Conservation (phyloP, 2,113 vertebrate genomes). For the Ptilorrhoa leucosticta region DNA sequence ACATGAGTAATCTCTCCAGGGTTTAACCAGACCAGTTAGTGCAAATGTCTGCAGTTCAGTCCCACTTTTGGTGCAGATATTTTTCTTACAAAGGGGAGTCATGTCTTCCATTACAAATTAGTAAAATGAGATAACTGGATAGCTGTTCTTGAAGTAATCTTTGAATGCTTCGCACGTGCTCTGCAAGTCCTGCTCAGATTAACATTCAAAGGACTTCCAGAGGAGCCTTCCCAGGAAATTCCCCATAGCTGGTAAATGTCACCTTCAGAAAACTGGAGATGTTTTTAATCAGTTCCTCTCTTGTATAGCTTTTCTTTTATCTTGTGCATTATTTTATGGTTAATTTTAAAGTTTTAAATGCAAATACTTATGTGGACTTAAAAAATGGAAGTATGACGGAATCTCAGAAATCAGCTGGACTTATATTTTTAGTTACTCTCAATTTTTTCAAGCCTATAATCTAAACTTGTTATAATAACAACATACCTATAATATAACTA, state of each 20-base stretch:
- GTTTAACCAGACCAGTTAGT: background rate
- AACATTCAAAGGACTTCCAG: background rate
- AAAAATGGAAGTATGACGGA: background rate
- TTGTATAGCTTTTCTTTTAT: background rate
- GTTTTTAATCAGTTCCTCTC: background rate
- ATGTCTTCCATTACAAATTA: background rate
- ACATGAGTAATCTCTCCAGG: background rate
- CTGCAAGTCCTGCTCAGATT: background rate
- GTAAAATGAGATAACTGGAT: background rate
- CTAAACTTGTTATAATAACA: background rate
- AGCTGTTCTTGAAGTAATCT: background rate
- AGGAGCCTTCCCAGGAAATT: background rate
- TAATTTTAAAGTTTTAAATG: background rate
- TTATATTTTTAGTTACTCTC: background rate
- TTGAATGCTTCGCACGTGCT: fast-evolving
- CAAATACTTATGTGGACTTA: background rate
- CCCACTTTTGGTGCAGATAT: background rate
- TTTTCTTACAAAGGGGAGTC: background rate
- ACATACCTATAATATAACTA: background rate
- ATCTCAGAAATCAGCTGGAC: background rate
- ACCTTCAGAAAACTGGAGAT: background rate
- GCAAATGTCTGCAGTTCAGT: background rate
- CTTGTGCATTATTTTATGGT: background rate
- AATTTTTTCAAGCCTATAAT: background rate
- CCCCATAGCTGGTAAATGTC: background rate